Base-by-base conservation (phyloP, 2,113 vertebrate genomes). In the Periophthalmus modestus region DNA sequence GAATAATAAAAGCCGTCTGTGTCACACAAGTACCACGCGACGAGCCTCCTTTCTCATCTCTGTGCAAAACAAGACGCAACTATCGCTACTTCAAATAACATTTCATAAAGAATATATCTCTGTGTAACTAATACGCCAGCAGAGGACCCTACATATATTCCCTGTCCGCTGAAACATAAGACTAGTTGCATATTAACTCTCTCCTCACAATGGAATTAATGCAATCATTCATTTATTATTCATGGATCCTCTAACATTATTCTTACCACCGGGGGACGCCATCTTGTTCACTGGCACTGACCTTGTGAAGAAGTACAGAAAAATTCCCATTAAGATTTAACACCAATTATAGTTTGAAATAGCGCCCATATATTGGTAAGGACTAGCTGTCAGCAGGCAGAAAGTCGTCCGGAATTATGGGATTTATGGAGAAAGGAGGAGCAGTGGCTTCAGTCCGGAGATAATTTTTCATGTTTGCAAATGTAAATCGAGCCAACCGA, bases 381-480 rank as follows among this genome's bases (percentile, higher is more conserved):
- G 82, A 84, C 85, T 80, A 77, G 82, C 66, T 75, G 73, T 82
- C 82, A 76, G 71, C 47, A 4, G 72, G 81, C 65, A 68, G 73
- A 82, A 82, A 83, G 80, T 80, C 83, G 76, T 73, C 68, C 55
- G 68, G 66, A 85, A 86, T 89, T 82, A 87, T 70, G 76, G 71
- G 66, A 85, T 87, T 89, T 82, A 87, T 70, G 76, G 71, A 72
- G 72, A 68, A 79, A 75, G 75, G 68, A 72, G 66, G 81, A 75
- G 72, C 39, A 61, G 15, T 24, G 69, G 13, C 55, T 81, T 46
- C 65, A 28, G 63, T 62, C 78, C 71, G 16, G 55, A 72, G 9
- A 47, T 36, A 62, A 39, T 1, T 55, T 55, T 81, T 81, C 43
- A 59, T 69, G 59, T 76, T 77, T 78, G 68, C 72, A 9, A 69